phyloP scores from a whole-genome alignment of 1,140 invertebrate genomes.

The Drepana arcuata region DNA sequence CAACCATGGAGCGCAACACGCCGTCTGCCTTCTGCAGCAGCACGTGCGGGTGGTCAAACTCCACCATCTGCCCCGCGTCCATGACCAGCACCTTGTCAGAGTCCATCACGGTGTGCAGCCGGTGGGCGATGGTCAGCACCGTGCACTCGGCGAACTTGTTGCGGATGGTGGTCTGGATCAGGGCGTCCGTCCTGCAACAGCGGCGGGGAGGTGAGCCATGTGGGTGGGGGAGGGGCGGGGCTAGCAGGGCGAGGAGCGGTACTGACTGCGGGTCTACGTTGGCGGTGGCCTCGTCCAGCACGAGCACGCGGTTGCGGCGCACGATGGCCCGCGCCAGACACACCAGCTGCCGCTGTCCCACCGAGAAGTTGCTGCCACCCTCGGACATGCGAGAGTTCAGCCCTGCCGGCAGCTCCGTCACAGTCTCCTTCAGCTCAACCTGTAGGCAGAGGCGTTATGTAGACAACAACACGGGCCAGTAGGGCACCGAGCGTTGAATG shows the following conservation, averaged over 20 bases:
- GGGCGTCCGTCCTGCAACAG: constrained; percentile 75
- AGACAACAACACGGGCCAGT: too few species aligned
- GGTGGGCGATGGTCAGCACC: constrained; percentile 89
- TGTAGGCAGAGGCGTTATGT: too few species aligned
- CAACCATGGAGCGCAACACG: constrained; percentile 78
- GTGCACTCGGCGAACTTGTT: constrained; percentile 83
- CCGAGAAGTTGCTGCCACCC: background rate
- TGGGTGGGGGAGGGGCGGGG: too few species aligned
- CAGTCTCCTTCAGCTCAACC: background rate
- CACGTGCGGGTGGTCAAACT: constrained; percentile 81
- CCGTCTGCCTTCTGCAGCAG: constrained; percentile 77
- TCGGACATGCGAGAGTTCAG: background rate
- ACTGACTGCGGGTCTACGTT: background rate
- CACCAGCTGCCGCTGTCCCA: constrained; percentile 63
- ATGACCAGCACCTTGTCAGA: constrained; percentile 78
- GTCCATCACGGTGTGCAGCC: constrained; percentile 82
- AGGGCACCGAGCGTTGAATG: too few species aligned
- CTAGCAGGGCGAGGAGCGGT: too few species aligned
- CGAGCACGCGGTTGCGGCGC: background rate
- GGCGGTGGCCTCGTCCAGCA: background rate
- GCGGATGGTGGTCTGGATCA: constrained; percentile 83
- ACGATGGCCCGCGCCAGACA: constrained; percentile 73
- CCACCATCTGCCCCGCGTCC: constrained; percentile 75
- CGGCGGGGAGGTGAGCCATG: too few species aligned
- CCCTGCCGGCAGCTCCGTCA: background rate